Base-by-base conservation (phyloP, 2,888 invertebrate genomes). In the Stegophylla sp. region DNA sequence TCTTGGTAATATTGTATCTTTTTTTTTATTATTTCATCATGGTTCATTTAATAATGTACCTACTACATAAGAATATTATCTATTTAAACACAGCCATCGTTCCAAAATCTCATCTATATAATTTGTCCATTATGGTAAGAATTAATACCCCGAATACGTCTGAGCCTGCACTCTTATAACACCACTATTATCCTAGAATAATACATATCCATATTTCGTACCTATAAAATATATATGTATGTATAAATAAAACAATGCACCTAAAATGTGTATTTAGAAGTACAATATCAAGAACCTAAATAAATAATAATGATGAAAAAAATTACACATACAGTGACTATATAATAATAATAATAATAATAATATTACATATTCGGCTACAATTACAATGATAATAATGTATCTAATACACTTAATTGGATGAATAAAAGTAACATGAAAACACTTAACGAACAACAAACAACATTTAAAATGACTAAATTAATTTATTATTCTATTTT, bases 401-500 rank as follows among this genome's bases (percentile, higher is more conserved):
- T 76, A 43, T 76, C 51, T 76, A 64, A 76, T 26, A 43, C 64
- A 15, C 69, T n/a, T 48, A 76, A 75, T 76, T 51, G 64, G 75
- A 66, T 53, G 75, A 76, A 41, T 76, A 76, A 64, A 64, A 76
- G 41, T 76, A 76, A 76, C 75, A 76, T 61, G 79, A 79, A 67
- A 71, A 79, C 71, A 43, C 79, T 79, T 79, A 79, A 79, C 71
- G 34, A 79, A 79, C 79, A 79, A 79, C 79, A 71, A 79, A 79
- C 79, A 79, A 79, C 69, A 69, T 71, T 79, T 20, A 61, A 79
- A 77, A 71, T 79, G 59, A 79, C 79, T 79, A 79, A 71, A 71
- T 79, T 79, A n/a, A 79, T 79, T 79, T 63, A 71, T 79, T 79
- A 79, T 79, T 77, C 67, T 77, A 77, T 77, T 59, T 77, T 77